These are phyloP conservation scores for Drosophila peninsularis DNA, from an alignment of 2,888 invertebrate genomes.

Conservation along the genomic window DNA sequence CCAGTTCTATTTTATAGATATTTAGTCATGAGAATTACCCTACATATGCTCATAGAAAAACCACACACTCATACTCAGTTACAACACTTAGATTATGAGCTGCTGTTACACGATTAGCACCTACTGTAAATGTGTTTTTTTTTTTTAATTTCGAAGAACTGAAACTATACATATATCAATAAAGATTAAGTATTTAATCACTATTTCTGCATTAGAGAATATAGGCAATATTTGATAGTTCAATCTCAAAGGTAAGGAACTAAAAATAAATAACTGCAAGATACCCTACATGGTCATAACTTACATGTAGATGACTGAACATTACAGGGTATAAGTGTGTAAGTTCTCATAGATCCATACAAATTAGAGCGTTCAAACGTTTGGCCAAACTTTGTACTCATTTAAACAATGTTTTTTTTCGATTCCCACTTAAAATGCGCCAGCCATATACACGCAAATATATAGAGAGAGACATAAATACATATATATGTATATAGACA, in stretches of 20 bases:
- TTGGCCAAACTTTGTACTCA: constrained; percentile 3
- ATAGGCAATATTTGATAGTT: background rate
- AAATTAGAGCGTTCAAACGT: background rate
- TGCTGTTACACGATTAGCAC: constrained; percentile 1
- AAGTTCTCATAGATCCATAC: background rate
- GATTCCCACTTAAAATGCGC: background rate
- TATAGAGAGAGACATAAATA: background rate
- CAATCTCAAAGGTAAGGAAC: background rate
- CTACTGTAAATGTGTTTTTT: background rate
- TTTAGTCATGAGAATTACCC: background rate
- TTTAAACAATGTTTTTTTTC: background rate
- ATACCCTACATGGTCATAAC: background rate
- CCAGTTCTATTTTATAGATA: background rate
- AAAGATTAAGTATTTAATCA: constrained; percentile 1
- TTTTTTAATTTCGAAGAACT: background rate
- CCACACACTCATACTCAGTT: background rate
- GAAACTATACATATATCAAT: background rate
- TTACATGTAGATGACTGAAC: background rate
- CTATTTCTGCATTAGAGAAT: background rate
- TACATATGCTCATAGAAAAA: background rate
- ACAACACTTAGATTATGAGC: background rate
- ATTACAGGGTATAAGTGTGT: background rate
- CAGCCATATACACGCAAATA: background rate
- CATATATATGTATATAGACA: too few relatives aligned
- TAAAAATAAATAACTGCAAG: background rate